These are phyloP conservation scores for Halictus ligatus DNA, from an alignment of 2,888 invertebrate species.

Conservation along the genomic window DNA sequence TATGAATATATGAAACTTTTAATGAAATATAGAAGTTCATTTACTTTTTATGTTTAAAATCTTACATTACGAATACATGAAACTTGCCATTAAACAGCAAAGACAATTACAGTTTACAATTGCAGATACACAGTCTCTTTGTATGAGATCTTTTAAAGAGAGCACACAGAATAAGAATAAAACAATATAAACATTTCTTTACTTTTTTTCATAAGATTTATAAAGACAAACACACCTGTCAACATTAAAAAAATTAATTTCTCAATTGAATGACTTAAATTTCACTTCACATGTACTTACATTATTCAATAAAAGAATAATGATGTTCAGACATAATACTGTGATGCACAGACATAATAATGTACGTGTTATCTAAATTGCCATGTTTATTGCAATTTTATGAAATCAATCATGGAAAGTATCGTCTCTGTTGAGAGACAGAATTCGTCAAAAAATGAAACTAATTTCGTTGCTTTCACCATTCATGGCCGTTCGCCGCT, in stretches of 20 bases:
- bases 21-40: not conserved
- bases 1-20: not conserved
- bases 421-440: not conserved
- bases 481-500: not conserved
- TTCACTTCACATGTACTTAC: not conserved
- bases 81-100: not conserved
- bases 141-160: too few species aligned
- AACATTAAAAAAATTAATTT: not conserved
- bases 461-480: not conserved
- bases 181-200: not conserved
- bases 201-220: not conserved
- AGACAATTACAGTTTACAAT: not conserved
- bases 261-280: not conserved
- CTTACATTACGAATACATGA: too few species aligned
- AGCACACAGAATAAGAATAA: not conserved
- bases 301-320: not conserved
- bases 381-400: not conserved
- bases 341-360: too few species aligned
- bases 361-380: not conserved
- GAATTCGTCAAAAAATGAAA: not conserved
- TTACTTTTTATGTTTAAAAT: not conserved
- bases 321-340: too few species aligned
- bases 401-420: not conserved
- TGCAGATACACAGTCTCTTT: not conserved
- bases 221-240: not conserved